These are phyloP conservation scores for Onychomys torridus DNA, from an alignment of 2,797 vertebrate species.

Conservation along the genomic window DNA sequence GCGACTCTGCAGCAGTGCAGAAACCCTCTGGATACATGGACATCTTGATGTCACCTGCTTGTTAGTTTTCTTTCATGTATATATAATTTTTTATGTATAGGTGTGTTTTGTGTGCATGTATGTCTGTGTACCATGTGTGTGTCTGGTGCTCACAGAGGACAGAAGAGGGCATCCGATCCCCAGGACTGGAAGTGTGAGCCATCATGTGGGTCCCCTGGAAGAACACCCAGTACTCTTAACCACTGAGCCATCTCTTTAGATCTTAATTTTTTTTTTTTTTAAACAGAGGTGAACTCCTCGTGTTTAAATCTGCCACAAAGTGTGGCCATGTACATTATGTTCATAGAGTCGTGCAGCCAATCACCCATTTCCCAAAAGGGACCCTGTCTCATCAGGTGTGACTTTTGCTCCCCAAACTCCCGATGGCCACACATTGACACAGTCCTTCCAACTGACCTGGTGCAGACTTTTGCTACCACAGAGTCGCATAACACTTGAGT, in stretches of 20 bases:
- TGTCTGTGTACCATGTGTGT: neutral
- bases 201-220: neutral
- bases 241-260: neutral
- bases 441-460: neutral
- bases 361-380: neutral
- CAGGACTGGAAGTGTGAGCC: neutral
- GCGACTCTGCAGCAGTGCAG: neutral
- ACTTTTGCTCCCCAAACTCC: neutral
- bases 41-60: neutral
- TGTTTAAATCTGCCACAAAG: neutral
- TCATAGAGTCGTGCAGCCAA: fast-evolving
- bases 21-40: fast-evolving
- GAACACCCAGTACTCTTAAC: neutral
- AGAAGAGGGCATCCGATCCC: conserved; percentile 1
- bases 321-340: no score
- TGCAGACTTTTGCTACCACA: neutral
- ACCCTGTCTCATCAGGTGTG: neutral
- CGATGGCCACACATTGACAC: neutral
- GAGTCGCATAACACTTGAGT: neutral
- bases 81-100: neutral
- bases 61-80: neutral
- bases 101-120: neutral
- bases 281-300: neutral
- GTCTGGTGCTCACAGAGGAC: neutral
- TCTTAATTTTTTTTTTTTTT: neutral